Conservation (phyloP, 2,797 vertebrate genomes). For the Kryptopterus vitreolus region DNA sequence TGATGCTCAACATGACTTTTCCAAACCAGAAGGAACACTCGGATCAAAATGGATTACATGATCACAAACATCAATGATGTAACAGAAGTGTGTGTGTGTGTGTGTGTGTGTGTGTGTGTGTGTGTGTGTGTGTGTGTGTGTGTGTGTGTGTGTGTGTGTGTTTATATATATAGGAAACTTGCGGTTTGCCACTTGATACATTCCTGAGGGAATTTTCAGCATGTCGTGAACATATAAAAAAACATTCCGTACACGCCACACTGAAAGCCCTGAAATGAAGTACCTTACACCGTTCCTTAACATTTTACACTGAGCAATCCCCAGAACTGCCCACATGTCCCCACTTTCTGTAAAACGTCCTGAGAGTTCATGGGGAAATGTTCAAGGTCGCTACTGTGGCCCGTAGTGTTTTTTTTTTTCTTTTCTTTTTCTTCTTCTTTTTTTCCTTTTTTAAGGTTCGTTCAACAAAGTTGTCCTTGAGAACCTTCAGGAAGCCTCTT, state of each 20-base stretch:
- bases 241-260: too few relatives aligned
- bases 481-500: not conserved
- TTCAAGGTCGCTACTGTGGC: not conserved
- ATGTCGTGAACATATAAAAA: too few relatives aligned
- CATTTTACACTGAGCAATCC: too few relatives aligned
- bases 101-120: conserved; percentile 28
- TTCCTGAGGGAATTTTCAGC: too few relatives aligned
- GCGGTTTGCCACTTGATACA: too few relatives aligned
- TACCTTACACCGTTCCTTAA: too few relatives aligned
- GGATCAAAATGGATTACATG: conserved; percentile 1
- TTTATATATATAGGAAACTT: too few relatives aligned
- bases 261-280: too few relatives aligned
- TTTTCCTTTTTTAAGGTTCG: not conserved
- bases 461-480: not conserved
- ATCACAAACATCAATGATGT: conserved; percentile 3
- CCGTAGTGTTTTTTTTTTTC: not conserved
- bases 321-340: too few relatives aligned
- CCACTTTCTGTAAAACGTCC: not conserved
- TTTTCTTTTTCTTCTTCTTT: too few relatives aligned
- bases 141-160: too few relatives aligned
- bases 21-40: not conserved
- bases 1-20: not conserved
- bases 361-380: not conserved
- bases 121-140: conserved; percentile 35
- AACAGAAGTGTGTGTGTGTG: conserved; percentile 16